phyloP scores from a whole-genome alignment of 2,797 vertebrate species.

The Cetoscarus ocellatus region DNA sequence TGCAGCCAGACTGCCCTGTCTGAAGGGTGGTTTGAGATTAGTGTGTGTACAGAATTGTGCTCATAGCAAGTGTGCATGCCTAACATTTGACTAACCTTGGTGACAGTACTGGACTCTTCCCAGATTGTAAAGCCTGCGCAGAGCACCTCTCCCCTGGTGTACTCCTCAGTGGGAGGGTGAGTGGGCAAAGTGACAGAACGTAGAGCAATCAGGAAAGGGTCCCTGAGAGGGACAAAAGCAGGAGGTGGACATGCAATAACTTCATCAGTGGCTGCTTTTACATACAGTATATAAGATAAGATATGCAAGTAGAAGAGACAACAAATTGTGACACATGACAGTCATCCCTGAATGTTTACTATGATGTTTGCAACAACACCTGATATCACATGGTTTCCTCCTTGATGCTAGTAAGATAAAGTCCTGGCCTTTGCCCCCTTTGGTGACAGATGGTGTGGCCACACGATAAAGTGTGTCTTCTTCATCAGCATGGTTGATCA shows the following conservation, averaged over 20 bases:
- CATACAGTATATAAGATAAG: constrained; percentile 1
- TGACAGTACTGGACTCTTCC: constrained; percentile 84
- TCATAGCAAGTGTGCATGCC: background rate
- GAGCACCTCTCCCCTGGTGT: constrained; percentile 90
- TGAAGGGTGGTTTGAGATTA: background rate
- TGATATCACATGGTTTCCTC: constrained; percentile 90
- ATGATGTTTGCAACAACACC: constrained; percentile 76
- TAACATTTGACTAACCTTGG: constrained; percentile 86
- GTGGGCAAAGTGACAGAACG: constrained; percentile 93
- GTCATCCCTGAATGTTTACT: background rate
- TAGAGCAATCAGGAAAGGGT: constrained; percentile 94
- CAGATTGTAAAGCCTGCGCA: constrained; percentile 95
- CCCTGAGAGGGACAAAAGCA: constrained; percentile 78
- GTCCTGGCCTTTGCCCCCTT: constrained; percentile 88
- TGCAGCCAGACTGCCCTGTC: too few species aligned
- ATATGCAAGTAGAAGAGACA: background rate
- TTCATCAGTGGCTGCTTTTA: too few species aligned
- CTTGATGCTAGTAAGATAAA: constrained; percentile 94
- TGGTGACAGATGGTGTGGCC: constrained; percentile 82
- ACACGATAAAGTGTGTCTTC: constrained; percentile 93
- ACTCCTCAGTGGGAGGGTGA: constrained; percentile 79
- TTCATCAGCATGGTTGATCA: constrained; percentile 90
- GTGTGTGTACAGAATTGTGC: background rate
- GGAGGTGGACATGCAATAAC: constrained; percentile 11
- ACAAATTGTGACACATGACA: background rate